Evolutionary conservation across 1,140 invertebrate species (phyloP).

Genomic region (Bombus vancouverensis): DNA sequence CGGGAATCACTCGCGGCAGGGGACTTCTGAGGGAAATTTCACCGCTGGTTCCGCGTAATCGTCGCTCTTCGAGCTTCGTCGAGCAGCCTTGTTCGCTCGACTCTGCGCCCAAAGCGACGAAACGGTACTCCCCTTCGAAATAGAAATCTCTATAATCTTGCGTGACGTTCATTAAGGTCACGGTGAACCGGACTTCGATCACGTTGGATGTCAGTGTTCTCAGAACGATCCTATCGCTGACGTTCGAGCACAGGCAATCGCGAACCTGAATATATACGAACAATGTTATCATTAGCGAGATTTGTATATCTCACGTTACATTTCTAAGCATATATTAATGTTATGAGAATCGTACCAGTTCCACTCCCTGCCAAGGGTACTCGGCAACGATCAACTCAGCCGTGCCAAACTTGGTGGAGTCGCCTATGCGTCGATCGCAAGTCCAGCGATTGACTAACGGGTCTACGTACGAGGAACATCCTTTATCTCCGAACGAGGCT

Average conservation of each 20-base stretch:
- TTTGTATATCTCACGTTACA: fast-evolving
- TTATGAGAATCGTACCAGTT: slow-evolving; percentile 79
- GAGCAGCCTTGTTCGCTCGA: slow-evolving; percentile 83
- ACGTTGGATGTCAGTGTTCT: slow-evolving; percentile 86
- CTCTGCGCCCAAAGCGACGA: slow-evolving; percentile 81
- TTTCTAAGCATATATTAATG: neutral
- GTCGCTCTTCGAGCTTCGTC: slow-evolving; percentile 85
- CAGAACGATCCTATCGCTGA: slow-evolving; percentile 84
- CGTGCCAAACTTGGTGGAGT: slow-evolving; percentile 77
- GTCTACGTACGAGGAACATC: slow-evolving; percentile 86
- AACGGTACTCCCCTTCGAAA: slow-evolving; percentile 91
- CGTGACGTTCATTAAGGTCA: slow-evolving; percentile 91
- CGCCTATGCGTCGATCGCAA: slow-evolving; percentile 82
- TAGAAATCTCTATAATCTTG: slow-evolving; percentile 91
- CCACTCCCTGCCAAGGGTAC: slow-evolving; percentile 88
- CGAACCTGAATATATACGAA: slow-evolving; percentile 70
- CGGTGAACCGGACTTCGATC: slow-evolving; percentile 88
- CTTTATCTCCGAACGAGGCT: slow-evolving; percentile 87
- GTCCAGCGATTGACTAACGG: slow-evolving; percentile 86
- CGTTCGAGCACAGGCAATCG: slow-evolving; percentile 89
- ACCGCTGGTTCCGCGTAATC: slow-evolving; percentile 87
- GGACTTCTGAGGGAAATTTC: slow-evolving; percentile 85
- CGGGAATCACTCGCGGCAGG: slow-evolving; percentile 69
- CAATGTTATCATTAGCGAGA: neutral
- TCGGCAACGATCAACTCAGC: slow-evolving; percentile 88